These are phyloP conservation scores for Ceuthmochares aereus DNA, from an alignment of 2,113 vertebrate species.

Conservation along the genomic window DNA sequence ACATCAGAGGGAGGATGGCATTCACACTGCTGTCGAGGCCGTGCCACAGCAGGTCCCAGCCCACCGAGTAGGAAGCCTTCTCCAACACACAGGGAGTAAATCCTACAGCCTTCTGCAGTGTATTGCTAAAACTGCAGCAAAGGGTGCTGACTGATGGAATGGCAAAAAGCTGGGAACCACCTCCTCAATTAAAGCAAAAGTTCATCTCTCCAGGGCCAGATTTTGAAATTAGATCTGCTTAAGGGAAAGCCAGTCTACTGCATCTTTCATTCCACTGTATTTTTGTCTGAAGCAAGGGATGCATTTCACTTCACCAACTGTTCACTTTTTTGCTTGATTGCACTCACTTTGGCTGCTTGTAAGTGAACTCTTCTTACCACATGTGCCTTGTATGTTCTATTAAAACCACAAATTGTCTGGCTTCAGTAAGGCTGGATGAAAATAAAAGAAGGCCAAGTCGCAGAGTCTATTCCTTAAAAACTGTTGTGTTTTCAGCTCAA, in stretches of 20 bases:
- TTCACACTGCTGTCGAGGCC: background rate
- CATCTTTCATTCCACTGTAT: slow-evolving; percentile 57
- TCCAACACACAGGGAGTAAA: background rate
- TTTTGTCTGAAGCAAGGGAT: slow-evolving; percentile 55
- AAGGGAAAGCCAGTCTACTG: slow-evolving; percentile 64
- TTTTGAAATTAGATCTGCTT: slow-evolving; percentile 55
- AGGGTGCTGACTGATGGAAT: slow-evolving; percentile 64
- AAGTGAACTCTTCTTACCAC: slow-evolving; percentile 49
- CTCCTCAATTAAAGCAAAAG: slow-evolving; percentile 62
- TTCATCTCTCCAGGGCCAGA: slow-evolving; percentile 43
- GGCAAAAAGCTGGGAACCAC: slow-evolving; percentile 65
- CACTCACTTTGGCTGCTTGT: slow-evolving; percentile 59
- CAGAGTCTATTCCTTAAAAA: slow-evolving; percentile 15
- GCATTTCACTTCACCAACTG: slow-evolving; percentile 70
- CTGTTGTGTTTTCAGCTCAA: slow-evolving; percentile 30
- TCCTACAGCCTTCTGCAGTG: background rate
- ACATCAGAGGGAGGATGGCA: background rate
- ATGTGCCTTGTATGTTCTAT: slow-evolving; percentile 36
- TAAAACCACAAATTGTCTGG: slow-evolving; percentile 31
- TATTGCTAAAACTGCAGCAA: background rate
- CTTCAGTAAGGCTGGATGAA: background rate
- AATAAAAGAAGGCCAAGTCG: slow-evolving; percentile 21
- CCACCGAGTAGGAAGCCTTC: background rate
- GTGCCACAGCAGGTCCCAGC: background rate
- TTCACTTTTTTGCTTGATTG: slow-evolving; percentile 65